These are phyloP conservation scores for Meandrina meandrites DNA, from an alignment of 92 coral and sea anemone species.

Conservation along the genomic window DNA sequence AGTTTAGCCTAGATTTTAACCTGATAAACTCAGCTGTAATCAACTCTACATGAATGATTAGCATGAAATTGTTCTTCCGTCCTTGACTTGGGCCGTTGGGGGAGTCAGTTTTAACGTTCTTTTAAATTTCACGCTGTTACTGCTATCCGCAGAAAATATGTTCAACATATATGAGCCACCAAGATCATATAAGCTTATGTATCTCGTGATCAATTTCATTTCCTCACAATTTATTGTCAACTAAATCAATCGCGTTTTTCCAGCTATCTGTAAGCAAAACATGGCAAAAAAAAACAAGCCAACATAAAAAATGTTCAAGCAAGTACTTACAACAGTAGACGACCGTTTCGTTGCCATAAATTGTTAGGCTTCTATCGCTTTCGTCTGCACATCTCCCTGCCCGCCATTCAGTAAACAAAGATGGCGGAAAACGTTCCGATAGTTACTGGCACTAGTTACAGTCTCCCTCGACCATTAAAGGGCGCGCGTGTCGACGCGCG, in stretches of 20 bases:
- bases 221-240: too few species aligned
- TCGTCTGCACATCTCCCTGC: constrained; percentile 1
- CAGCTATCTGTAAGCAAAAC: background rate
- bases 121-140: background rate
- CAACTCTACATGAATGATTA: background rate
- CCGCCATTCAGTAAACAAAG: constrained; percentile 21
- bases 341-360: constrained; percentile 38
- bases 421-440: constrained; percentile 12
- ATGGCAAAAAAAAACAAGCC: background rate
- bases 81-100: background rate
- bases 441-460: constrained; percentile 22
- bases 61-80: background rate
- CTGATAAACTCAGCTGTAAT: background rate
- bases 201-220: too few species aligned
- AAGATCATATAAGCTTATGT: background rate
- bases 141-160: background rate
- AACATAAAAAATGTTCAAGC: background rate
- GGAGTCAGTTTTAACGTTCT: background rate
- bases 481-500: too few species aligned
- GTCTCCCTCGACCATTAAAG: constrained; percentile 5
- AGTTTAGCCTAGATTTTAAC: background rate
- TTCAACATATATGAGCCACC: background rate
- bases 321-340: constrained; percentile 37
- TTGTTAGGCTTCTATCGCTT: background rate
- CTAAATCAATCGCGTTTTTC: background rate